Percentiles rank a stretch among this genome's conserved stretches.
Conservation (phyloP, 2,888 invertebrate species). For the Drosophila histrio region DNA sequence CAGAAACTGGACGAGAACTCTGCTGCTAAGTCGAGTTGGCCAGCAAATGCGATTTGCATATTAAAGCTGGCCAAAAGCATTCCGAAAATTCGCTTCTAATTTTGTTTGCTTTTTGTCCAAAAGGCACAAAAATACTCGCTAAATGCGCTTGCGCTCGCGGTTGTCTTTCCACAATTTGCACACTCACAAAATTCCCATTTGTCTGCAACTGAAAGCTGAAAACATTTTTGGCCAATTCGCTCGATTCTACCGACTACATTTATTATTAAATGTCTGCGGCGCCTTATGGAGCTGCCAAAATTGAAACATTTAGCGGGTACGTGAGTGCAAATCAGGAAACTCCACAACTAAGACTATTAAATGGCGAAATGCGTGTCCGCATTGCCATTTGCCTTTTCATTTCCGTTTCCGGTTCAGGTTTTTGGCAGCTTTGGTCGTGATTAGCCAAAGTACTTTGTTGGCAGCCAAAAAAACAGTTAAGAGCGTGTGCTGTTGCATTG, state of each 20-base stretch:
- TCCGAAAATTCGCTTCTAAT: constrained; percentile 72
- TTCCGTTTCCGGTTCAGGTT: constrained; percentile 57
- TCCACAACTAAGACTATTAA: constrained; percentile 33
- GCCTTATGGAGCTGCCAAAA: constrained; percentile 71
- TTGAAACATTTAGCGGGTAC: constrained; percentile 71
- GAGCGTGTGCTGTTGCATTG: not conserved
- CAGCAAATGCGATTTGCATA: constrained; percentile 77
- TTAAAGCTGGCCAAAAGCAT: constrained; percentile 66
- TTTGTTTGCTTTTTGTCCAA: constrained; percentile 66
- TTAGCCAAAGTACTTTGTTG: constrained; percentile 69
- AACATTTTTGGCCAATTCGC: constrained; percentile 8
- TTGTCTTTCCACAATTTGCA: constrained; percentile 43
- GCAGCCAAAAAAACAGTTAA: constrained; percentile 25
- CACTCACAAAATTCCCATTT: constrained; percentile 22
- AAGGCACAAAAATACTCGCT: constrained; percentile 40
- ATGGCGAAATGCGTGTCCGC: constrained; percentile 45
- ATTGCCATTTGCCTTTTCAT: constrained; percentile 6
- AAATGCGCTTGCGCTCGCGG: constrained; percentile 30
- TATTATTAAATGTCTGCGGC: constrained; percentile 69
- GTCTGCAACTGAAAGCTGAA: constrained; percentile 12
- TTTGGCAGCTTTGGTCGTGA: constrained; percentile 54
- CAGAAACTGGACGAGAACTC: not conserved
- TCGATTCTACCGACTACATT: constrained; percentile 42
- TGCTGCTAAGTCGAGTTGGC: not conserved
- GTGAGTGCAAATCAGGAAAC: constrained; percentile 41